These are phyloP conservation scores for Apogon hyalosoma DNA, from an alignment of 2,797 vertebrate genomes.

Conservation along the genomic window DNA sequence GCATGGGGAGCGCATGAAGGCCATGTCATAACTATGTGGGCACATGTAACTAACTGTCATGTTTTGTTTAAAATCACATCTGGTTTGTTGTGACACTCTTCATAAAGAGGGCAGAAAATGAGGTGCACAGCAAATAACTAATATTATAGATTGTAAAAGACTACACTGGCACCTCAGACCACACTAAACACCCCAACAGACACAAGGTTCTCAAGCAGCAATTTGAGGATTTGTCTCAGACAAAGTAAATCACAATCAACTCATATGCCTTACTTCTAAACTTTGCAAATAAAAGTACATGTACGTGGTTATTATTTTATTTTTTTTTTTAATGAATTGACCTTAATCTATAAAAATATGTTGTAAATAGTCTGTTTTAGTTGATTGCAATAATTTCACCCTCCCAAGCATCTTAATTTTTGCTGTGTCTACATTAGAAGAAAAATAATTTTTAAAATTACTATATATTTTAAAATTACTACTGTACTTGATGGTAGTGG, in stretches of 20 bases:
- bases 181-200: constrained; percentile 46
- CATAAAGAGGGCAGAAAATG: constrained; percentile 65
- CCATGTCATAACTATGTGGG: constrained; percentile 54
- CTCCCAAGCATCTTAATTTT: too few relatives aligned
- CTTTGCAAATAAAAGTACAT: too few relatives aligned
- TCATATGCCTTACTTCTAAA: not conserved
- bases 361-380: too few relatives aligned
- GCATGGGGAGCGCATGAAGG: constrained; percentile 28
- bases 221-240: constrained; percentile 3
- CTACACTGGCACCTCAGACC: constrained; percentile 37
- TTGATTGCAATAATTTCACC: too few relatives aligned
- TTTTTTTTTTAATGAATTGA: too few relatives aligned
- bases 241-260: constrained; percentile 29
- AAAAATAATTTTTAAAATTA: too few relatives aligned
- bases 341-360: too few relatives aligned
- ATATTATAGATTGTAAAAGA: constrained; percentile 73
- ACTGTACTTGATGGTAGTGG: too few relatives aligned
- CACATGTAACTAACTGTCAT: constrained; percentile 60
- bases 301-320: too few relatives aligned
- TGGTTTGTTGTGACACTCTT: constrained; percentile 72
- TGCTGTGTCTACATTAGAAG: too few relatives aligned
- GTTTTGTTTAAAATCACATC: constrained; percentile 76
- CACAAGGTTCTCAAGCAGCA: constrained; percentile 1
- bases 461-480: too few relatives aligned
- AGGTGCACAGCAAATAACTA: constrained; percentile 69